Percentiles rank a stretch among this genome's conserved stretches.
These are phyloP conservation scores for Volucella inflata DNA, from an alignment of 2,888 invertebrate genomes.

Conservation along the genomic window DNA sequence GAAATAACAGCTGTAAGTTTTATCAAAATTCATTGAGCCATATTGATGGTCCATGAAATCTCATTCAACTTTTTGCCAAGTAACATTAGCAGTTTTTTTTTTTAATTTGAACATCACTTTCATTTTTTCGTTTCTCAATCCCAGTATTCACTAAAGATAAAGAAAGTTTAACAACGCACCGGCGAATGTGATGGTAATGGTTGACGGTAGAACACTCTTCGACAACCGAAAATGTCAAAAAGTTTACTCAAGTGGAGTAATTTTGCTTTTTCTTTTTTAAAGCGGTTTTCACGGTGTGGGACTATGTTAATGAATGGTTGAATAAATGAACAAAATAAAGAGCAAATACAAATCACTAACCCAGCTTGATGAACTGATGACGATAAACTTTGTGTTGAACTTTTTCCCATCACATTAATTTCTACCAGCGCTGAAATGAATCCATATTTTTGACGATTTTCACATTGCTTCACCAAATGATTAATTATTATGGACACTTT, in stretches of 20 bases:
- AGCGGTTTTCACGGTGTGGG: constrained; percentile 17
- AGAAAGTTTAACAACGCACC: constrained; percentile 50
- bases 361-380: constrained; percentile 13
- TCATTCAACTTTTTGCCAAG: constrained; percentile 42
- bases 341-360: constrained; percentile 23
- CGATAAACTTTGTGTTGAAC: constrained; percentile 47
- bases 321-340: constrained; percentile 40
- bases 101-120: constrained; percentile 47
- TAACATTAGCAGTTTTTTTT: constrained; percentile 13
- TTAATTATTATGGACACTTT: constrained; percentile 64
- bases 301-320: constrained; percentile 70
- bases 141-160: constrained; percentile 56
- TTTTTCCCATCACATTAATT: constrained; percentile 16
- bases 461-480: constrained; percentile 70
- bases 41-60: constrained; percentile 40
- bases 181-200: neutral
- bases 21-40: too few species aligned
- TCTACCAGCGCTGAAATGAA: constrained; percentile 23
- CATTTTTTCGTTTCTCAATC: constrained; percentile 64
- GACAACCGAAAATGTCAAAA: constrained; percentile 67
- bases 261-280: constrained; percentile 7
- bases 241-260: constrained; percentile 59
- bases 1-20: too few species aligned
- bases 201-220: constrained; percentile 58
- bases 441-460: constrained; percentile 45